Percentiles rank a stretch among this genome's conserved stretches.
Conservation (phyloP, 1,140 invertebrate species). For the Sarcophaga bullata region DNA sequence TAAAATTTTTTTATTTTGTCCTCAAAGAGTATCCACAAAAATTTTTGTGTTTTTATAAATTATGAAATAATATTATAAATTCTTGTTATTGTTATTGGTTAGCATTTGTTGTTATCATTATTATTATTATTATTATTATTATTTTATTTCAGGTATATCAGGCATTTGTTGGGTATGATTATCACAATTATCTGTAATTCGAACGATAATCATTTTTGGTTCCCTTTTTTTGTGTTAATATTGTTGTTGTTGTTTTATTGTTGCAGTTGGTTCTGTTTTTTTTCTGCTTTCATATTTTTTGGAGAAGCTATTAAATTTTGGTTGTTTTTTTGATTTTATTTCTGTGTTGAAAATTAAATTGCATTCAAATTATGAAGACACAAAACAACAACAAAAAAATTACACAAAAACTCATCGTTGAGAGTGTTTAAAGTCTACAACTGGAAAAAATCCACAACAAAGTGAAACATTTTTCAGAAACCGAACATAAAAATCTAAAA, state of each 20-base stretch:
- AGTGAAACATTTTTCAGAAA: too few relatives aligned
- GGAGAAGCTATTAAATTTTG: neutral
- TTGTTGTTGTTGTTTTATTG: too few relatives aligned
- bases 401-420: neutral
- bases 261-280: conserved; percentile 37
- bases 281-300: conserved; percentile 45
- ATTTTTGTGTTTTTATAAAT: neutral
- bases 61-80: neutral
- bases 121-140: neutral
- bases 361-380: neutral
- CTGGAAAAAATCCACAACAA: too few relatives aligned
- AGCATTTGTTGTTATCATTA: neutral
- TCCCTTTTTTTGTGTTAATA: neutral
- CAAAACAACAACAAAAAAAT: neutral
- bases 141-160: conserved; percentile 38
- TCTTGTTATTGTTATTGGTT: neutral
- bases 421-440: neutral
- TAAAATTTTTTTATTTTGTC: too few relatives aligned
- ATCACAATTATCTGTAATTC: conserved; percentile 65
- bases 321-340: neutral
- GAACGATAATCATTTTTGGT: conserved; percentile 62
- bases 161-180: conserved; percentile 62
- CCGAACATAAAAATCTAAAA: too few relatives aligned
- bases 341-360: conserved; percentile 2
- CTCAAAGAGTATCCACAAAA: too few relatives aligned